Conservation (phyloP, 2,113 vertebrate species). For the Calcarius ornatus region DNA sequence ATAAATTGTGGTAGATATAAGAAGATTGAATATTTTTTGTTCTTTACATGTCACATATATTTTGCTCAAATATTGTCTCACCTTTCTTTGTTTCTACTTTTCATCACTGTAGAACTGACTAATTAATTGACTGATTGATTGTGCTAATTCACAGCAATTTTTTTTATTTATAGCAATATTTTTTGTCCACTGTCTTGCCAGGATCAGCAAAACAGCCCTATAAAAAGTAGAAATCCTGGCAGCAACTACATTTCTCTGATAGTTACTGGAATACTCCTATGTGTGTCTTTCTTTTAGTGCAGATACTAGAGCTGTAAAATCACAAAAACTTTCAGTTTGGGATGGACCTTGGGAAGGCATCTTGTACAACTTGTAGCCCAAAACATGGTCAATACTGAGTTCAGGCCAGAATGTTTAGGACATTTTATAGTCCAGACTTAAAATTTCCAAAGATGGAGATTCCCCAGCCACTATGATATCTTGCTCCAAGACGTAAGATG, state of each 20-base stretch:
- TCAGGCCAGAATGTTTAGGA: background rate
- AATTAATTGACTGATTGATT: background rate
- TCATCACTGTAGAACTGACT: background rate
- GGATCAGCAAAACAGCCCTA: background rate
- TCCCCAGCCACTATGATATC: background rate
- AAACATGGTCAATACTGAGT: background rate
- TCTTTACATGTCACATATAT: background rate
- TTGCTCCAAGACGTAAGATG: background rate
- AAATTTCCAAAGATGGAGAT: background rate
- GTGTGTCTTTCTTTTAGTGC: background rate
- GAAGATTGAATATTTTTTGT: background rate
- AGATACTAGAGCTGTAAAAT: background rate
- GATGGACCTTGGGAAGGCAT: background rate
- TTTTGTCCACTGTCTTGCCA: background rate
- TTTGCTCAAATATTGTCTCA: background rate
- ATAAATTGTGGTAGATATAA: constrained; percentile 8
- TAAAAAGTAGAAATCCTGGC: background rate
- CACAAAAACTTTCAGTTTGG: background rate
- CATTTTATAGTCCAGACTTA: background rate
- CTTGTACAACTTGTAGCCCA: background rate
- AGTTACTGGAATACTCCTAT: background rate
- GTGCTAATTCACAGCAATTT: background rate
- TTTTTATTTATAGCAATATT: background rate
- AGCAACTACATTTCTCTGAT: background rate
- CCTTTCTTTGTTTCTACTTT: background rate